Percentiles rank a stretch among this genome's conserved stretches.
phyloP scores from a whole-genome alignment of 2,797 vertebrate species.

The Megaceryle alcyon region DNA sequence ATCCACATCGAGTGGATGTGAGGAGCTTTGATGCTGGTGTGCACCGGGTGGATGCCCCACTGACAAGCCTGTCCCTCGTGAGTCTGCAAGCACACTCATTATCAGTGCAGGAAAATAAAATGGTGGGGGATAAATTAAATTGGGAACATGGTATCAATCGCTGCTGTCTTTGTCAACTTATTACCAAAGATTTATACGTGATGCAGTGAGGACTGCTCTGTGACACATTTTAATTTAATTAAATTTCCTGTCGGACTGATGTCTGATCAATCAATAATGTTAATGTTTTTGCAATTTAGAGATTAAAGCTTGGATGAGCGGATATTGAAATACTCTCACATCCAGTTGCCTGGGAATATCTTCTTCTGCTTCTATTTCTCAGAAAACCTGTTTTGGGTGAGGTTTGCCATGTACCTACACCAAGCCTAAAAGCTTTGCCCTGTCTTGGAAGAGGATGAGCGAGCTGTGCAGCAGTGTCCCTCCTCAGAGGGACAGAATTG shows the following conservation, averaged over 20 bases:
- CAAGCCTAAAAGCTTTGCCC: background rate
- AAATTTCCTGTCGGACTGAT: conserved; percentile 85
- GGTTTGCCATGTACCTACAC: background rate
- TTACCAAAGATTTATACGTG: conserved; percentile 82
- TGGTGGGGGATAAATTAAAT: conserved; percentile 28
- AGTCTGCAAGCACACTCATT: background rate
- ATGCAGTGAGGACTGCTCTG: conserved; percentile 73
- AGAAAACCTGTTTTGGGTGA: background rate
- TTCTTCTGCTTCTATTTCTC: background rate
- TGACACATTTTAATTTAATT: conserved; percentile 88
- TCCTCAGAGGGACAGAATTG: background rate
- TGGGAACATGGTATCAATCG: conserved; percentile 22
- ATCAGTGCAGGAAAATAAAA: background rate
- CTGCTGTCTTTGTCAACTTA: conserved; percentile 78
- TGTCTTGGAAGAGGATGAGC: background rate
- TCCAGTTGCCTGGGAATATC: conserved; percentile 35
- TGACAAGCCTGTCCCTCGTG: background rate
- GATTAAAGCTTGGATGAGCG: conserved; percentile 79
- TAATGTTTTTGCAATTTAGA: conserved; percentile 88
- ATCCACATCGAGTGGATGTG: background rate
- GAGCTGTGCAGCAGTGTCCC: background rate
- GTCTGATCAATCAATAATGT: conserved; percentile 87
- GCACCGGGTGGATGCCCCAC: background rate
- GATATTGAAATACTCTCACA: conserved; percentile 25
- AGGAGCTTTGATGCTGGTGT: background rate